Percentiles rank a stretch among this genome's conserved stretches.
Evolutionary conservation across 30 jellyfish, hydroid and myxozoan genomes (phyloP).

Genomic region (Mastigias papua): DNA sequence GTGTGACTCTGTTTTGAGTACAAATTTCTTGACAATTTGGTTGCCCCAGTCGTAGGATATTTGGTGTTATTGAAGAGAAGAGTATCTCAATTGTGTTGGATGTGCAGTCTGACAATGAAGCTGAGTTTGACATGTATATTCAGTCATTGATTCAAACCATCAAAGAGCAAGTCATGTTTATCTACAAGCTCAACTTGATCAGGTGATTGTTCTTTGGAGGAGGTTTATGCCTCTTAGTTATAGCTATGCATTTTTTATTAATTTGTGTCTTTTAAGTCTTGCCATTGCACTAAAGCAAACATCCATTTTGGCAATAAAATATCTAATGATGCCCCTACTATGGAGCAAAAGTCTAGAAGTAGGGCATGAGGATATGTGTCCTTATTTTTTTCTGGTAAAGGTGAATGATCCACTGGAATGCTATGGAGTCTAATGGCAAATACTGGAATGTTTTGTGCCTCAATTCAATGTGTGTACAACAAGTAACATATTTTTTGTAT

Average conservation of each 20-base stretch:
- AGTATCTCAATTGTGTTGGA: constrained; percentile 82
- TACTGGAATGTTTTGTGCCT: no score
- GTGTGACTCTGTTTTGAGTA: not conserved
- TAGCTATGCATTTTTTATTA: no score
- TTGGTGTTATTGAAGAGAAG: constrained; percentile 95
- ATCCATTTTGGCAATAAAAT: no score
- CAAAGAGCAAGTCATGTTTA: constrained; percentile 82
- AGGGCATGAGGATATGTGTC: no score
- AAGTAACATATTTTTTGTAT: not conserved
- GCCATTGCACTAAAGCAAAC: no score
- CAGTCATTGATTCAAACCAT: constrained; percentile 77
- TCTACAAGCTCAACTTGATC: constrained; percentile 75
- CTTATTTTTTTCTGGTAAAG: no score
- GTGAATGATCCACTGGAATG: no score
- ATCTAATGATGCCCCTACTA: no score
- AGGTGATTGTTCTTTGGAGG: constrained; percentile 75
- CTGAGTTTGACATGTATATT: constrained; percentile 73
- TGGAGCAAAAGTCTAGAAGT: no score
- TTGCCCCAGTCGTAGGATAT: constrained; percentile 81
- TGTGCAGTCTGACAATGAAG: constrained; percentile 69
- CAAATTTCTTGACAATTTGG: not conserved
- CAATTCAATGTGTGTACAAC: not conserved
- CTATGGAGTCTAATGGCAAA: no score
- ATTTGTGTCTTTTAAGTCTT: no score
- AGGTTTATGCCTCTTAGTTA: no score